phyloP scores from a whole-genome alignment of 2,113 vertebrate species.

The Ciconia maguari region DNA sequence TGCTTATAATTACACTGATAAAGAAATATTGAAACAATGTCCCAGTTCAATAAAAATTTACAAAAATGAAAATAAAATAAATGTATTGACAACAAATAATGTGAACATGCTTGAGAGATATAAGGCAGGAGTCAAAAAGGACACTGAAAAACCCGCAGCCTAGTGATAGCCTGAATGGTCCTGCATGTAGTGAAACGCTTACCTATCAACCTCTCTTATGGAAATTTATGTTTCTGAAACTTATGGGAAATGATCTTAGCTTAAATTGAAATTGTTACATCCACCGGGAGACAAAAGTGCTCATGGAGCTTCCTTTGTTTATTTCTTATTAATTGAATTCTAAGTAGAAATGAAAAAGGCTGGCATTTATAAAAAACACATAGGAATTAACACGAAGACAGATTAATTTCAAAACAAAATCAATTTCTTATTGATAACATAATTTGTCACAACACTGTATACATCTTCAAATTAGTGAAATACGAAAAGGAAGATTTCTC shows the following conservation, averaged over 20 bases:
- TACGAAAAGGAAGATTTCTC: not conserved
- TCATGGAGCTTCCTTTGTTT: not conserved
- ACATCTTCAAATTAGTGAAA: not conserved
- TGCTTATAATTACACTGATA: not conserved
- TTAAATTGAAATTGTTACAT: not conserved
- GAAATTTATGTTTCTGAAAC: not conserved
- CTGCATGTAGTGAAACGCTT: not conserved
- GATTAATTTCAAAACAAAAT: not conserved
- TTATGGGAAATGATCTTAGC: not conserved
- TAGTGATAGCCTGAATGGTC: not conserved
- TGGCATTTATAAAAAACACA: not conserved
- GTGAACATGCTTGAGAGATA: not conserved
- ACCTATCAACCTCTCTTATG: not conserved
- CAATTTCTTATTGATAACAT: not conserved
- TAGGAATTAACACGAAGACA: not conserved
- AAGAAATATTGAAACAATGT: not conserved
- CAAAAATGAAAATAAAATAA: not conserved
- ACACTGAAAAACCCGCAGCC: not conserved
- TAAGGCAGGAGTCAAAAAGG: not conserved
- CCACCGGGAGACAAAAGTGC: not conserved
- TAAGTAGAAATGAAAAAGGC: not conserved
- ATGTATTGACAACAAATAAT: not conserved
- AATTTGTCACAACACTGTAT: not conserved
- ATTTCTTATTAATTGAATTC: not conserved
- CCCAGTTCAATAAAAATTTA: not conserved